These are phyloP conservation scores for Pseudochirops cupreus DNA, from an alignment of 2,797 vertebrate genomes.

Conservation along the genomic window DNA sequence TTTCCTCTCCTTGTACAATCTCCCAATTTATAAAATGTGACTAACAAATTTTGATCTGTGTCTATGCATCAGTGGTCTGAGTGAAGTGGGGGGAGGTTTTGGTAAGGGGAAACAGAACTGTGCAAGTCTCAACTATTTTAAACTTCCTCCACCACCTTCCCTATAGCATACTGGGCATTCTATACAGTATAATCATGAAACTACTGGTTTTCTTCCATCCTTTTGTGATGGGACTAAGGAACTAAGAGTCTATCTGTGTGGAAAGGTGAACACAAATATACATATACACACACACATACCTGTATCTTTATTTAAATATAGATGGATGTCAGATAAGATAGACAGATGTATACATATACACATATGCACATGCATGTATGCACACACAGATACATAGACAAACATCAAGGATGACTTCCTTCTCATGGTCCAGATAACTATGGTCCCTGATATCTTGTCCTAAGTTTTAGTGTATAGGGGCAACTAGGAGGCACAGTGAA, in stretches of 20 bases:
- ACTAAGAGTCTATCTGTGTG: background rate
- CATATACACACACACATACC: background rate
- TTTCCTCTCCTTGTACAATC: constrained; percentile 27
- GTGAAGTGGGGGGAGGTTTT: background rate
- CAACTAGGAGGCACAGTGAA: too few species aligned
- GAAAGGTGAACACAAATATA: background rate
- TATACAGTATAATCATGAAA: background rate
- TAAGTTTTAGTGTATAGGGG: background rate
- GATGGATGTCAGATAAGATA: background rate
- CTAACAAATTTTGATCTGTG: constrained; percentile 1
- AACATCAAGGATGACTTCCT: background rate
- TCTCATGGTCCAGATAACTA: background rate
- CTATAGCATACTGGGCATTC: background rate
- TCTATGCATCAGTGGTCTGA: background rate
- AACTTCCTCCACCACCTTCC: background rate
- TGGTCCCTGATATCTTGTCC: background rate
- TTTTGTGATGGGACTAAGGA: background rate
- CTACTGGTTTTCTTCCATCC: background rate
- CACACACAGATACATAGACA: background rate
- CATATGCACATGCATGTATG: background rate
- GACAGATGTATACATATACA: background rate
- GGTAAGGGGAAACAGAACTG: background rate
- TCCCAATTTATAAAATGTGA: constrained; percentile 7
- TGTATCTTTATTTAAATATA: background rate
- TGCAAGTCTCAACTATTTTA: background rate